Conservation (phyloP, 2,113 vertebrate species). For the Dromiciops gliroides region DNA sequence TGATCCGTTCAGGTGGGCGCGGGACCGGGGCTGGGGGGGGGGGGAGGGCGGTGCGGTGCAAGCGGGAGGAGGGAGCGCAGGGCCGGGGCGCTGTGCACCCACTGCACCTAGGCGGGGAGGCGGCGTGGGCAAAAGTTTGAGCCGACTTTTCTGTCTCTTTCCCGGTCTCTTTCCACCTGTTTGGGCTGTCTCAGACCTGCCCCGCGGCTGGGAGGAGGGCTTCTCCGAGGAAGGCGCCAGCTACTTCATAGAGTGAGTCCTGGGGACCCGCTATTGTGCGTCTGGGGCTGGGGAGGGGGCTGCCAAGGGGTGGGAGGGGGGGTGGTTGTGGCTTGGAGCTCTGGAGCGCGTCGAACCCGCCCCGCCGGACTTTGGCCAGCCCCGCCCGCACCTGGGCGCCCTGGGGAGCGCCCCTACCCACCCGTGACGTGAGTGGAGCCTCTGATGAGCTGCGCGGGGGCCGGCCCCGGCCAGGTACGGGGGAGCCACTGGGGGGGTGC, state of each 20-base stretch:
- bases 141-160: conserved; percentile 47
- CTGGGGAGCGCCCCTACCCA: neutral
- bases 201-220: conserved; percentile 97
- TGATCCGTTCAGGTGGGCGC: conserved; percentile 95
- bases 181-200: conserved; percentile 87
- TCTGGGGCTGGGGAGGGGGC: conserved; percentile 6
- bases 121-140: conserved; percentile 35
- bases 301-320: neutral
- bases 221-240: conserved; percentile 98
- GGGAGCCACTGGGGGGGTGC: neutral
- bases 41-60: neutral
- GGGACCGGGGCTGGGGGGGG: neutral
- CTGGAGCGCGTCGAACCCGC: neutral
- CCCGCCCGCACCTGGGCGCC: neutral
- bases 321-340: neutral
- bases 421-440: neutral
- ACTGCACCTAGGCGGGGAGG: neutral
- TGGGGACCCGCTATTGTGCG: neutral
- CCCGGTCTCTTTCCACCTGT: neutral
- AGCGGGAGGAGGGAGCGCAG: neutral
- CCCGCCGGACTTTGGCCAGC: neutral
- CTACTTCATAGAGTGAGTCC: conserved; percentile 98
- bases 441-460: no score
- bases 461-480: no score
- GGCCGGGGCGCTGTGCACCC: neutral